These are phyloP conservation scores for Schmidtea mediterranea DNA, from an alignment of 1,140 invertebrate species.

Conservation along the genomic window DNA sequence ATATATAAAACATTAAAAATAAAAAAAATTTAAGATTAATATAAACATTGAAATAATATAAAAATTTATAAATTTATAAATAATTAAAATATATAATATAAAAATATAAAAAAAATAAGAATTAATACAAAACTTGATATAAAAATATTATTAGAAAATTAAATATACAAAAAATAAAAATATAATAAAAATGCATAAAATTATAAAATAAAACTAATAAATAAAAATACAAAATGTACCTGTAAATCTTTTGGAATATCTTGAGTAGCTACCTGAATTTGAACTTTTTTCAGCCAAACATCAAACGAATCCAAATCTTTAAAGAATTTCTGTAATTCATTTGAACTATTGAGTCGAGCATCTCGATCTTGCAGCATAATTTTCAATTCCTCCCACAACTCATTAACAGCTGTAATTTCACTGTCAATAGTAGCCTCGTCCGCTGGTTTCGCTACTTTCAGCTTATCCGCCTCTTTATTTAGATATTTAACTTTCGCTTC, in stretches of 20 bases:
- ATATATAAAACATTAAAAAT: too few relatives aligned
- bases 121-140: too few relatives aligned
- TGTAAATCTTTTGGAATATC: conserved; percentile 68
- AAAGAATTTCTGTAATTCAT: conserved; percentile 85
- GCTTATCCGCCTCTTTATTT: conserved; percentile 61
- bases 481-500: conserved; percentile 49
- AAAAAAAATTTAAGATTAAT: too few relatives aligned
- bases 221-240: too few relatives aligned
- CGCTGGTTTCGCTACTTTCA: conserved; percentile 72
- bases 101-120: too few relatives aligned
- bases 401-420: conserved; percentile 56
- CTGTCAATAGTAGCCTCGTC: conserved; percentile 72
- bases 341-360: conserved; percentile 84
- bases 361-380: conserved; percentile 72
- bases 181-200: too few relatives aligned
- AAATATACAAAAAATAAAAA: too few relatives aligned
- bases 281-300: conserved; percentile 86
- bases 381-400: conserved; percentile 80
- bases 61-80: too few relatives aligned
- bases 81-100: too few relatives aligned
- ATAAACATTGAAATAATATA: too few relatives aligned
- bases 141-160: too few relatives aligned
- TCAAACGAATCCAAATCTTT: conserved; percentile 98
- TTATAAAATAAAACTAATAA: too few relatives aligned
- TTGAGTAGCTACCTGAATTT: conserved; percentile 74